Evolutionary conservation across 2,797 vertebrate genomes (phyloP).

Genomic region (Borostomias antarcticus): DNA sequence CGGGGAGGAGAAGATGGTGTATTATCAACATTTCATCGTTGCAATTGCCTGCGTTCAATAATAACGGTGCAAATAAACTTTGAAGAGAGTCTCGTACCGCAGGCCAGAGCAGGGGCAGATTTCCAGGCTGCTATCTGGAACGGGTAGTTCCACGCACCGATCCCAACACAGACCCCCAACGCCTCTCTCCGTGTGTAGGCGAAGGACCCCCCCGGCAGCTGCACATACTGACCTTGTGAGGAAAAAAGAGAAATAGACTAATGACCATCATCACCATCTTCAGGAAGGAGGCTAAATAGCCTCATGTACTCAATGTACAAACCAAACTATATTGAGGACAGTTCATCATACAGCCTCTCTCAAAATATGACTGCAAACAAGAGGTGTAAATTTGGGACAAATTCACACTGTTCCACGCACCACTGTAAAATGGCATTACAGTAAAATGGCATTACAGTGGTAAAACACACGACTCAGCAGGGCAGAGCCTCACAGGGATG

Average conservation of each 20-base stretch:
- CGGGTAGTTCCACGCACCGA: constrained; percentile 98
- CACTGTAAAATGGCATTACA: background rate
- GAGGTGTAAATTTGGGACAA: background rate
- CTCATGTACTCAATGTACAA: background rate
- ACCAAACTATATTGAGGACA: background rate
- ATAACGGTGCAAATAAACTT: background rate
- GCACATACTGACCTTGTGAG: constrained; percentile 88
- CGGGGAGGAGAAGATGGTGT: background rate
- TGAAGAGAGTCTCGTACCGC: constrained; percentile 75
- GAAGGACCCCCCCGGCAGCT: constrained; percentile 89
- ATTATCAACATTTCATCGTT: background rate
- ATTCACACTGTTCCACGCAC: background rate
- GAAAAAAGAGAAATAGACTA: background rate
- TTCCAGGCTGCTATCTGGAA: constrained; percentile 97
- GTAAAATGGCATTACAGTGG: too few relatives aligned
- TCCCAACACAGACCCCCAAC: constrained; percentile 92
- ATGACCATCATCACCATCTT: background rate
- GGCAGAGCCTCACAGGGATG: too few relatives aligned
- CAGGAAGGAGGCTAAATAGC: background rate
- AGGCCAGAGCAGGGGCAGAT: constrained; percentile 90
- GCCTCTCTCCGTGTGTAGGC: constrained; percentile 94
- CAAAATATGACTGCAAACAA: too few relatives aligned
- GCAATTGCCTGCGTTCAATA: background rate
- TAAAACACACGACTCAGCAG: too few relatives aligned
- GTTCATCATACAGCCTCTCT: background rate